Conservation (phyloP, 1,140 invertebrate genomes). For the Wasmannia auropunctata region DNA sequence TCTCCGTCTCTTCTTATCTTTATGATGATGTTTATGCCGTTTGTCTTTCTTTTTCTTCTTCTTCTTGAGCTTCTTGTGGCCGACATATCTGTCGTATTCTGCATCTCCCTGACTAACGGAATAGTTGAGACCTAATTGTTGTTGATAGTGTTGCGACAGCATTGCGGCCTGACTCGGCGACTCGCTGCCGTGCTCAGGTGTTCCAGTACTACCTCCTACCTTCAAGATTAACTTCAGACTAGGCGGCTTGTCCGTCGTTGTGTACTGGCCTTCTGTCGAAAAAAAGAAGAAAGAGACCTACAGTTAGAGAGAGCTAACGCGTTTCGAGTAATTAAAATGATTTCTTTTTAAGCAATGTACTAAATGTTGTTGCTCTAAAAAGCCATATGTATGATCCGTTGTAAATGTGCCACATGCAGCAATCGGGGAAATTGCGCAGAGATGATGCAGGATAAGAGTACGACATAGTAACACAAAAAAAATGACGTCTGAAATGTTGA, state of each 20-base stretch:
- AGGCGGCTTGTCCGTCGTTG: slow-evolving; percentile 86
- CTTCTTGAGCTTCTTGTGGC: slow-evolving; percentile 91
- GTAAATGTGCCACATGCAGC: slow-evolving; percentile 71
- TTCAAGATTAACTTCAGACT: slow-evolving; percentile 92
- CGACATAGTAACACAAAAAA: slow-evolving; percentile 29
- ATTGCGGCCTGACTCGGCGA: slow-evolving; percentile 83
- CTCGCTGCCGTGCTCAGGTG: slow-evolving; percentile 89
- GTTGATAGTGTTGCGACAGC: slow-evolving; percentile 82
- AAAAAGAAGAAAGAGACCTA: slow-evolving; percentile 42
- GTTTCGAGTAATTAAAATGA: background rate
- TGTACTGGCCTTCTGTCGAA: slow-evolving; percentile 80
- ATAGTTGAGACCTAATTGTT: slow-evolving; percentile 81
- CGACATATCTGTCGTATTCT: slow-evolving; percentile 82
- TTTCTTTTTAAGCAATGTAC: slow-evolving; percentile 41
- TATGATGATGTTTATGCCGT: slow-evolving; percentile 91
- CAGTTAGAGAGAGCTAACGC: background rate
- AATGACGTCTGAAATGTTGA: slow-evolving; percentile 1
- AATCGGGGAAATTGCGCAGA: slow-evolving; percentile 65
- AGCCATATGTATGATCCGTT: slow-evolving; percentile 70
- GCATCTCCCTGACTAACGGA: slow-evolving; percentile 80
- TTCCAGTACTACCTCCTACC: slow-evolving; percentile 90
- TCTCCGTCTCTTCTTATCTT: slow-evolving; percentile 87
- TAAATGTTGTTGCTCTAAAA: slow-evolving; percentile 45
- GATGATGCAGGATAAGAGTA: slow-evolving; percentile 63
- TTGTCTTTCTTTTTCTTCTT: slow-evolving; percentile 92